A percentile compares a stretch with the other conserved stretches of the same genome.
Conservation (phyloP, 2,888 invertebrate species). For the Thalpophila matura region DNA sequence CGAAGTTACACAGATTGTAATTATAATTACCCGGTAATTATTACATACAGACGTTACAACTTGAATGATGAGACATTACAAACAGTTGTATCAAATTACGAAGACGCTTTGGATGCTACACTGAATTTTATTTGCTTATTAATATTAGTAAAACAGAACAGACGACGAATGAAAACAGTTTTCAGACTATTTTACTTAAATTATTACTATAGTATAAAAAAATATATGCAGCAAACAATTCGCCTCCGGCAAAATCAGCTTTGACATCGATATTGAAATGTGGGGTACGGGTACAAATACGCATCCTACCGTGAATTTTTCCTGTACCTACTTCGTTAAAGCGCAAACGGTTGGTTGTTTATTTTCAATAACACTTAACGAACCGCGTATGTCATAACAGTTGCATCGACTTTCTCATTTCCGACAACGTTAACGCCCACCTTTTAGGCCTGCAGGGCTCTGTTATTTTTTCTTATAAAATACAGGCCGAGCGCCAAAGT, state of each 20-base stretch:
- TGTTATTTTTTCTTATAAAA: conserved; percentile 88
- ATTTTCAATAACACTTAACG: conserved; percentile 84
- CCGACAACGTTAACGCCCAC: conserved; percentile 86
- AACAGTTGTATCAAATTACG: conserved; percentile 13
- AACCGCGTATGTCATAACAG: conserved; percentile 89
- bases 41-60: conserved; percentile 13
- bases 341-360: conserved; percentile 74
- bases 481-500: conserved; percentile 78
- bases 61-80: conserved; percentile 29
- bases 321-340: conserved; percentile 70
- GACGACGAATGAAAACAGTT: background rate
- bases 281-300: conserved; percentile 17
- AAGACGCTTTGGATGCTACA: background rate
- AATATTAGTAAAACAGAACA: conserved; percentile 11
- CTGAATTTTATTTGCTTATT: conserved; percentile 7
- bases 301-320: conserved; percentile 51
- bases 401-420: conserved; percentile 88
- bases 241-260: background rate
- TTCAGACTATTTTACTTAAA: conserved; percentile 8
- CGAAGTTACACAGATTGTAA: conserved; percentile 61
- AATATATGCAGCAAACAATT: conserved; percentile 3
- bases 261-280: conserved; percentile 15
- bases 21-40: conserved; percentile 62
- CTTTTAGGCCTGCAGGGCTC: conserved; percentile 80
- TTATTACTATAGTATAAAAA: conserved; percentile 12